Evolutionary conservation across 2,888 invertebrate species (phyloP), one percentile per base, ranked within the genome.

Genomic region (Xanthostigma xanthostigma): DNA sequence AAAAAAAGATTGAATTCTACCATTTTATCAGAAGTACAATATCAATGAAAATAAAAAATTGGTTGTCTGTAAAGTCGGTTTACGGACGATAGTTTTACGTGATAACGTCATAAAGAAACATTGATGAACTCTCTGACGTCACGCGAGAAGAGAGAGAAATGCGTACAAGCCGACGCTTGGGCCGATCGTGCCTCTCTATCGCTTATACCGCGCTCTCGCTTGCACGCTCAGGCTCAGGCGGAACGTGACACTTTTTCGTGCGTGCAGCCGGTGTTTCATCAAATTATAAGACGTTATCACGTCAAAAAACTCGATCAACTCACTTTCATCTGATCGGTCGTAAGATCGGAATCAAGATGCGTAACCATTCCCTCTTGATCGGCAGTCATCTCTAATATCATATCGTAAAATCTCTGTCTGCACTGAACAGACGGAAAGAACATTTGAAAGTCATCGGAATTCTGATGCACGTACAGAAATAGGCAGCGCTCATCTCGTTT

Each of bases 371-470:
- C 78, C 60, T 86, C 89, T 63, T 90, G 88, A 64, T 92, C 88
- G 2, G 84, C 85, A 0, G 93, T 92, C 69, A 96, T 77, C 64
- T 92, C 86, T 17, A 88, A 72, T 47, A 96, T 78, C 41, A 90
- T 70, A 57, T 89, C 84, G 64, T 90, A 88, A 59, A 95, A 84
- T 51, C 83, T 76, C 62, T 89, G 82, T 43, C 64, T 76, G 63
- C 88, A 90, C 41, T 79, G 76, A 53, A 84, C 81, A 2, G 96
- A 95, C 1, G 98, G 94, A 58, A 98, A 85, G 67, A 86, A 95
- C 69, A 98, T 92, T 78, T 97, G 96, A 71, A 98, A 98, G 69
- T 97, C 96, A 62, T 96, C 95, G 0, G 95, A 95, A 66, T 97
- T 96, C 66, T 95, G 90, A 65, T 93, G 89, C 36, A 98, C 97